Base-by-base conservation (phyloP, 2,888 invertebrate species). In the Drosophila putrida region DNA sequence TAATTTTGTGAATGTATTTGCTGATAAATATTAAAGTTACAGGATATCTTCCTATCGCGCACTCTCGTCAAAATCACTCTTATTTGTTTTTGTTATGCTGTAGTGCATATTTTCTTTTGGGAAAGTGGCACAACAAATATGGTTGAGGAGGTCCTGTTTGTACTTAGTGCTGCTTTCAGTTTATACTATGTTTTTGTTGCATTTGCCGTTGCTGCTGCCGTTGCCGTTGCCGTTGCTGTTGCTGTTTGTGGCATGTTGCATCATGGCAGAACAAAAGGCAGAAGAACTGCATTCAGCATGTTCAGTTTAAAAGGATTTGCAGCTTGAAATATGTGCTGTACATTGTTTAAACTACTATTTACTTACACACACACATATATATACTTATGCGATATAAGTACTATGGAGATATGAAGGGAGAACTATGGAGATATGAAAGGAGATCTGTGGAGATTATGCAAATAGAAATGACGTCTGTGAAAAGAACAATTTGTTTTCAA, bases 301-400 rank as follows among this genome's bases (percentile, higher is more conserved):
- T 74, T 68, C 73, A 70, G 86, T 76, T 79, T 77, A 73, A 87
- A 87, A 80, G 84, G 83, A 84, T 83, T 84, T 87, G 66, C 54
- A 66, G 59, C 47, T 64, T 71, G 67, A 71, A 67, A 69, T 69
- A 78, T 77, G 71, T 80, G 57, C 60, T 44, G 69, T 65, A 67
- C 54, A 76, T 59, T 73, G 74, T 62, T 53, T 43, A 59, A 62
- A 39, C 43, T 58, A 57, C 57, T 57, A 58, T 64, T 74, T 38
- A 57, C 31, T 53, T 36, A 63, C 50, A 59, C 38, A 57, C 63
- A 68, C 50, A 59, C 38, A 57, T 60, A 68, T 36, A 51, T 13
- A 68, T 36, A 47, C 13, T 9, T 35, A 38, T 27, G 50, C 38
- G 28, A 47, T 38, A 58, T 58, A 50, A 63, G 57, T 28, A 63